Base-by-base conservation (phyloP, 1,140 invertebrate species). In the Anastatus disparis region DNA sequence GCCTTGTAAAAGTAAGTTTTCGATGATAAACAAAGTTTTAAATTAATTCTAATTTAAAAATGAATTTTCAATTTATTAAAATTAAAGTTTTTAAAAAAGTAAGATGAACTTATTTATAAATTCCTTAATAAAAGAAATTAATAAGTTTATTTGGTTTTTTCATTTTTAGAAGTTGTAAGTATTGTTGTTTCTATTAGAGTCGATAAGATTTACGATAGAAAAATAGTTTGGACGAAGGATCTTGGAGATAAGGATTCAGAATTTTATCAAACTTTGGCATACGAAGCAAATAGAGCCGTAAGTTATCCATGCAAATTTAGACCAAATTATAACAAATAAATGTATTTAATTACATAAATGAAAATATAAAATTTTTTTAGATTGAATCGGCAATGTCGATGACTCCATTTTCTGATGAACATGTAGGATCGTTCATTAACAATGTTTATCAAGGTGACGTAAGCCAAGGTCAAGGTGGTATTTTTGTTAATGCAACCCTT, bases 381-480 rank as follows among this genome's bases (percentile, higher is more conserved):
- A 88, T 96, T 76, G 93, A 95, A 80, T 94, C 94, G 2, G 93
- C 94, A 0, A 93, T 96, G 89, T 93, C 93, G 0, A 95, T 95
- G 92, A 96, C 94, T 3, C 93, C 93, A 1, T 93, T 95, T 74
- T 93, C 93, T 1, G 92, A 94, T 76, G 92, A 94, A 72, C 96
- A 95, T 78, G 89, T 96, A 74, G 92, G 93, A 31, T 90, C 92
- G 1, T 88, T 89, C 56, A 88, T 97, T 1, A 96, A 96, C 79
- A 90, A 90, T 6, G 90, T 97, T n/a, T 95, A 94, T 77, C 85
- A 90, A 29, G 90, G 91, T 0, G 91, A 92, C 73, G 79, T 89
- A 7, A 87, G 88, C 46, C 85, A 90, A 70, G 89, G 91, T 1
- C 89, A 91, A 73, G 89, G 87, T 10, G 92, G 91, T 0, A 91